These are phyloP conservation scores for Notolabrus celidotus DNA, from an alignment of 2,797 vertebrate genomes.

Conservation along the genomic window DNA sequence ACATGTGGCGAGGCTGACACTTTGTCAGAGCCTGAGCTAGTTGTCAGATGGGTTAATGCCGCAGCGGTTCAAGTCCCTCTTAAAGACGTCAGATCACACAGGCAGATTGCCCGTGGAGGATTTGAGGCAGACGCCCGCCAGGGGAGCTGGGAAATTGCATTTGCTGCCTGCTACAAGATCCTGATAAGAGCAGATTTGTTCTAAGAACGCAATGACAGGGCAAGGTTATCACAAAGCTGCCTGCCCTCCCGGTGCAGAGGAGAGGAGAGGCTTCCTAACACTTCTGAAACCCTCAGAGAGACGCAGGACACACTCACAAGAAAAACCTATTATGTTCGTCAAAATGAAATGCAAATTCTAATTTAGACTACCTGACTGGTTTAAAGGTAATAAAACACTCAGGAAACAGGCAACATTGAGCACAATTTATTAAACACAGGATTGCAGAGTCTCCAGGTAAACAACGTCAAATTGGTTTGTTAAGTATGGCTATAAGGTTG, in stretches of 20 bases:
- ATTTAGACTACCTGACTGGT: no score
- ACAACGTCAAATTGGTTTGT: no score
- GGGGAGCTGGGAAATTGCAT: conserved; percentile 80
- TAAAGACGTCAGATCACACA: conserved; percentile 84
- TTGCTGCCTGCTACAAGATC: conserved; percentile 81
- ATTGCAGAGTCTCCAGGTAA: no score
- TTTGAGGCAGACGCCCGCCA: conserved; percentile 71
- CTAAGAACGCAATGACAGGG: conserved; percentile 84
- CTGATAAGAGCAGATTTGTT: conserved; percentile 85
- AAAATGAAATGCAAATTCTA: neutral
- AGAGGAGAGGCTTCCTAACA: conserved; percentile 42
- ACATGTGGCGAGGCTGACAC: conserved; percentile 50
- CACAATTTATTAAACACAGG: no score
- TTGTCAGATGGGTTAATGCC: conserved; percentile 80
- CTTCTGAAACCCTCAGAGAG: conserved; percentile 38
- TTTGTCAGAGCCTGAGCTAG: conserved; percentile 65
- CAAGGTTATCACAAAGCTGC: conserved; percentile 83
- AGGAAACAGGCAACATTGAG: no score
- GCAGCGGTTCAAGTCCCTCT: conserved; percentile 78
- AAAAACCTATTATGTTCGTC: neutral
- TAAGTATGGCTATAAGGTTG: no score
- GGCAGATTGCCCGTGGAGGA: conserved; percentile 79
- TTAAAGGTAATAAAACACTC: no score
- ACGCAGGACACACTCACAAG: conserved; percentile 25
- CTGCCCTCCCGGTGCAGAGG: conserved; percentile 51